Base-by-base conservation (phyloP, 2,888 invertebrate genomes). In the Diadegma fenestrale region DNA sequence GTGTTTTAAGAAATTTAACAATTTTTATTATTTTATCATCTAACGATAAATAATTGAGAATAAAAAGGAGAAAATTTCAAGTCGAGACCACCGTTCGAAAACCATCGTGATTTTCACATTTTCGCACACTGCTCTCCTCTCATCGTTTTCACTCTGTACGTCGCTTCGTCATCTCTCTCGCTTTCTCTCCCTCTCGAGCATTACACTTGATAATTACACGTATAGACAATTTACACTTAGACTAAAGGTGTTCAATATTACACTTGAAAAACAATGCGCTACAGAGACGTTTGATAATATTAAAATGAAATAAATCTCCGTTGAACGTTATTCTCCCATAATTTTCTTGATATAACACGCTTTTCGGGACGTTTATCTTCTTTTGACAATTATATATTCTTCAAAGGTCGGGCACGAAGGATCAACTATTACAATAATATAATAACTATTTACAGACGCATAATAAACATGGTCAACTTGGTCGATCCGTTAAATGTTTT, bases 301-400 rank as follows among this genome's bases (percentile, higher is more conserved):
- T 26, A 26, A 58, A 54, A 58, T 58, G 26, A 58, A 26, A 58
- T 5, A 10, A 12, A 54, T 37, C 89, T 89, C 92, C 93, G 92
- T 19, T 3, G 12, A 33, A 73, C 30, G 30, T 64, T 66, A 19
- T 77, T 63, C n/a, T 14, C 61, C n/a, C n/a, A n/a, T n/a, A n/a
- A n/a, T n/a, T n/a, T n/a, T n/a, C n/a, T n/a, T n/a, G n/a, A 30
- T 30, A 10, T 26, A 61, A 61, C 10, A 30, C 17, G 8, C 30
- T 12, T n/a, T n/a, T n/a, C 10, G 33, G 33, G 33, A 33, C 22
- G 3, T 0, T 26, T 10, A n/a, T n/a, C n/a, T n/a, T 54, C 14
- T 22, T 12, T 43, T 45, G n/a, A 69, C 45, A 45, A 48, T 64
- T 54, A 14, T 45, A n/a, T n/a, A n/a, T 68, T 68, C 12, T 26